Evolutionary conservation across 2,888 invertebrate genomes (phyloP), one percentile per base, ranked within the genome.

Genomic region (Trypoxylon attenuatum): DNA sequence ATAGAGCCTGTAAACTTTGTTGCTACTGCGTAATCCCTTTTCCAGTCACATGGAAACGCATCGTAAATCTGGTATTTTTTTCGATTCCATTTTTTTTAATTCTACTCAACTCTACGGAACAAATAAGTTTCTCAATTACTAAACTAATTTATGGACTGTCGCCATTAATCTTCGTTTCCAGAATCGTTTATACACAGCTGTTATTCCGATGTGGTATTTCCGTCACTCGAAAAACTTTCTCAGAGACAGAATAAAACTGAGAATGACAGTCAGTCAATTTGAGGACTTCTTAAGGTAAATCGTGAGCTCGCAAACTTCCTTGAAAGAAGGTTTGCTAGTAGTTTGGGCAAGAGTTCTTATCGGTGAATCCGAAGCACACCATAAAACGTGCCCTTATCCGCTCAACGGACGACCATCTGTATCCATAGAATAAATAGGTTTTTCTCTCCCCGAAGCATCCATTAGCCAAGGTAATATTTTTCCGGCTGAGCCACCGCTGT

Each of bases 351-450:
- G 33, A 33, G 68, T 69, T 69, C 76, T 77, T 76, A 77, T 76
- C 33, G 70, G 64, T 38, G 52, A 22, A 68, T 64, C 60, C 59
- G 50, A 60, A 68, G 65, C 56, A 51, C 61, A 53, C 62, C 63
- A 55, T 56, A 56, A 65, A 70, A 72, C 70, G 70, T 54, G 69
- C 66, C 62, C 59, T 70, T 65, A 69, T 71, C 70, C 69, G 49
- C 29, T 41, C 13, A 54, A 58, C 57, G 60, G 69, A 60, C 64
- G 60, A 56, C 64, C 60, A 70, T 70, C 64, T 54, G 64, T 70
- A 69, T 70, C 70, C 64, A 60, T 64, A 52, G 70, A 70, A 69
- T 70, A 70, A 70, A 70, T 70, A 64, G 64, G 62, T 60, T 64
- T 68, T 61, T 53, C 63, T 60, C 50, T 54, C 51, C 55, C 52